A percentile compares a stretch with the other conserved stretches of the same genome.
Evolutionary conservation across 1,140 invertebrate genomes (phyloP).

Genomic region (Popillia japonica): DNA sequence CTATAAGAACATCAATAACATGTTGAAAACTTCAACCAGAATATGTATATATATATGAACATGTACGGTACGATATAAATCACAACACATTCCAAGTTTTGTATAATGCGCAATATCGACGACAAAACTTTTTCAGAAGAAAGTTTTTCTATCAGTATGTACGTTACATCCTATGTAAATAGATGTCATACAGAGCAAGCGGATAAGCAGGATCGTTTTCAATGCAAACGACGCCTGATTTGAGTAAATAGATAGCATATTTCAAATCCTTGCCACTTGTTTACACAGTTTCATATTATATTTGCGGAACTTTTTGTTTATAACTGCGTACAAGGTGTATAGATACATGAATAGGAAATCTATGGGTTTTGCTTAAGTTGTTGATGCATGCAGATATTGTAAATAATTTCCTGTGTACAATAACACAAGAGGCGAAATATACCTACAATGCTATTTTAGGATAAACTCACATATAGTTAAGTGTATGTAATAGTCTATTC

Average conservation of each 20-base stretch:
- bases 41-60: not conserved
- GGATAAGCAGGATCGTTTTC: slow-evolving; percentile 26
- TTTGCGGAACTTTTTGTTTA: slow-evolving; percentile 28
- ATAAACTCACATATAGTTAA: too few relatives aligned
- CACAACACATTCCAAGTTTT: not conserved
- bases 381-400: too few relatives aligned
- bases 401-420: too few relatives aligned
- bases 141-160: slow-evolving; percentile 35
- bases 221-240: slow-evolving; percentile 6
- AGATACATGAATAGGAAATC: not conserved
- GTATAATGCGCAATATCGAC: not conserved
- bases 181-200: slow-evolving; percentile 18
- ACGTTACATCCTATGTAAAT: slow-evolving; percentile 24
- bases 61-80: not conserved
- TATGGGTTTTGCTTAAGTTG: too few relatives aligned
- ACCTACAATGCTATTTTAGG: too few relatives aligned
- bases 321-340: not conserved
- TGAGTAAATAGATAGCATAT: slow-evolving; percentile 23
- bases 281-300: slow-evolving; percentile 30
- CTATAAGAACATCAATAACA: too few relatives aligned
- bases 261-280: not conserved
- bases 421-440: too few relatives aligned
- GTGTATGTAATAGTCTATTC: too few relatives aligned
- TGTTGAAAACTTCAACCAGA: too few relatives aligned
- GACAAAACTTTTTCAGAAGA: slow-evolving; percentile 9